Evolutionary conservation across 2,888 invertebrate genomes (phyloP), one percentile per base, ranked within the genome.

Genomic region (Cephalotes varians): DNA sequence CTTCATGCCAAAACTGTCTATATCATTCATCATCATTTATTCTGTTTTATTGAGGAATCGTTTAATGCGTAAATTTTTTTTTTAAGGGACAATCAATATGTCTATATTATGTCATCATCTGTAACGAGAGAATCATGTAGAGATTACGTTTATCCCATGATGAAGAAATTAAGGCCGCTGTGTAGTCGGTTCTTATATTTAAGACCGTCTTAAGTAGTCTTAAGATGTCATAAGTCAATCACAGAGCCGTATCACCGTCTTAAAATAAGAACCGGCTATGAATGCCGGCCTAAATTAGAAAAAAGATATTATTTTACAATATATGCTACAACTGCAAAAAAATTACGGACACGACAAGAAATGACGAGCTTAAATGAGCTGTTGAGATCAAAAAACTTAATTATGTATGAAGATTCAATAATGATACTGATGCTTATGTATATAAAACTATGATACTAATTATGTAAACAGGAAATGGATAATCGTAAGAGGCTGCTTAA

Each of bases 1-100:
- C 87, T 92, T 93, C 94, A 93, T 93, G 83, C 92, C 92, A 87
- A 93, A 88, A 82, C 92, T 92, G 85, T 93, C 93, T 86, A 93
- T 93, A 88, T 94, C 94, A 87, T 94, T 94, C 94, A 94, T 94
- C 83, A 91, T 87, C 87, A 77, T 85, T 84, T 82, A 86, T 44
- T 60, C 60, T 54, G 9, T 28, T 71, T 49, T 40, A 64, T 54
- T 54, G 62, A 76, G 31, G 21, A 44, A 74, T 74, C 51, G n/a
- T 60, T 71, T 72, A 37, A 44, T 60, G n/a, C 56, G 81, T 81
- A 56, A n/a, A n/a, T n/a, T 67, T 74, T 67, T 80, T 67, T 81
- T 82, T 51, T 21, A 79, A 74, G 80, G 51, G 80, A 83, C 79
- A 28, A 76, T 69, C 73, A 58, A 51, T 25, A 54, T 65, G 65